Percentiles rank a stretch among this genome's conserved stretches.
phyloP scores from a whole-genome alignment of 2,113 vertebrate genomes.

The Serinus canaria region DNA sequence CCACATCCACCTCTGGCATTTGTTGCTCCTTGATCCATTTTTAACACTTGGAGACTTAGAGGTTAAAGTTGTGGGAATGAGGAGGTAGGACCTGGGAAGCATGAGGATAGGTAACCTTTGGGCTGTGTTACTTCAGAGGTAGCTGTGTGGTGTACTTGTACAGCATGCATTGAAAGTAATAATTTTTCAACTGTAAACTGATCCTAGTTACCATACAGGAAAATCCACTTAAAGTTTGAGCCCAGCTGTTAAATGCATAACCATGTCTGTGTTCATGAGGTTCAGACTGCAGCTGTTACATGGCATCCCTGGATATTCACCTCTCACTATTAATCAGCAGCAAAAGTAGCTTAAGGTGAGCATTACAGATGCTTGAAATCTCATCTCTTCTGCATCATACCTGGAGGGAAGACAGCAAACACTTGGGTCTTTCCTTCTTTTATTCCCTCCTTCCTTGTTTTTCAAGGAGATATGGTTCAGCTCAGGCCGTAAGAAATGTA shows the following conservation, averaged over 20 bases:
- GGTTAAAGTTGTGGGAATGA: not conserved
- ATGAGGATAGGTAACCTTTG: not conserved
- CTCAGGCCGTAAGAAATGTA: not conserved
- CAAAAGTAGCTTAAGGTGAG: conserved; percentile 36
- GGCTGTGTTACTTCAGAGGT: not conserved
- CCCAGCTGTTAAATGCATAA: conserved; percentile 65
- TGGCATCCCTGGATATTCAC: conserved; percentile 58
- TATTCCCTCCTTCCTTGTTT: not conserved
- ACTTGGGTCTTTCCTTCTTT: not conserved
- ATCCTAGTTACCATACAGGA: conserved; percentile 66
- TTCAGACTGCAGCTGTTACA: conserved; percentile 43
- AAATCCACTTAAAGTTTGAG: conserved; percentile 52
- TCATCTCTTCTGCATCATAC: conserved; percentile 32
- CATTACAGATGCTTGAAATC: conserved; percentile 37
- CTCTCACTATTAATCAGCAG: conserved; percentile 48
- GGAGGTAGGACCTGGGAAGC: not conserved
- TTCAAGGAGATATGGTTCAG: not conserved
- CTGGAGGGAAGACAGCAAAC: not conserved
- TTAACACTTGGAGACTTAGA: not conserved
- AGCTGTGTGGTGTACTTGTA: not conserved
- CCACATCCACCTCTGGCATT: not conserved
- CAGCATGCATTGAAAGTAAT: not conserved
- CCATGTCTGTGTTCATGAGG: conserved; percentile 21
- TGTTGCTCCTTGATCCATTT: not conserved
- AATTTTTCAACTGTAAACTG: conserved; percentile 63